Evolutionary conservation across 2,888 invertebrate species (phyloP).

Genomic region (Dinocampus coccinellae): DNA sequence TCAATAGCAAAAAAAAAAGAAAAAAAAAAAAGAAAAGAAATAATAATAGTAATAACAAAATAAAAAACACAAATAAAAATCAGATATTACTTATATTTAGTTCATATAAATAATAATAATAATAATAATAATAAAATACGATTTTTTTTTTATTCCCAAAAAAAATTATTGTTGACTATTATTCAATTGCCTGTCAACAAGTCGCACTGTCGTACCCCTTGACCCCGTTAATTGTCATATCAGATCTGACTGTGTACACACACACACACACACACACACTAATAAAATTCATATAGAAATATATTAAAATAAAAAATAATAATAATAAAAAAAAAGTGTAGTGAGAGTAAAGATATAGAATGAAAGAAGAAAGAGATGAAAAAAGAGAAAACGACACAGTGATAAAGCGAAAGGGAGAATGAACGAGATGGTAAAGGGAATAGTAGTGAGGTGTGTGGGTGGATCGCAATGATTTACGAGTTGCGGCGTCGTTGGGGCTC

Average conservation of each 20-base stretch:
- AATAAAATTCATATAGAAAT: not conserved
- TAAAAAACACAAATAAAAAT: too few species aligned
- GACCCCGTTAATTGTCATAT: conserved; percentile 66
- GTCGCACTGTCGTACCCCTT: not conserved
- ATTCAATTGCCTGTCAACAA: not conserved
- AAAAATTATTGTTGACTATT: not conserved
- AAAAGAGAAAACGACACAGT: conserved; percentile 37
- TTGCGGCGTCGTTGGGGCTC: conserved; percentile 61
- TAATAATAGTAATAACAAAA: not conserved
- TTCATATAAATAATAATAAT: too few species aligned
- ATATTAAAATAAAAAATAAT: conserved; percentile 24
- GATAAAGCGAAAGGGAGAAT: conserved; percentile 37
- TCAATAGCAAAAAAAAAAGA: not conserved
- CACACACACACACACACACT: too few species aligned
- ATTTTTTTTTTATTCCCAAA: not conserved
- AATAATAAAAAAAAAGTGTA: conserved; percentile 7
- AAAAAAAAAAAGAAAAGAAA: not conserved
- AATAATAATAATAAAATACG: not conserved
- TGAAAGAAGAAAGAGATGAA: conserved; percentile 28
- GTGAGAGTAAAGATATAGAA: too few species aligned
- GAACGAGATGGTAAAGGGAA: conserved; percentile 45
- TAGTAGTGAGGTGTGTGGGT: conserved; percentile 55
- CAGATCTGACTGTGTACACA: conserved; percentile 52
- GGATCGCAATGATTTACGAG: conserved; percentile 68
- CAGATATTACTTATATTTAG: too few species aligned